phyloP scores from a whole-genome alignment of 2,797 vertebrate genomes.

The Esox lucius region DNA sequence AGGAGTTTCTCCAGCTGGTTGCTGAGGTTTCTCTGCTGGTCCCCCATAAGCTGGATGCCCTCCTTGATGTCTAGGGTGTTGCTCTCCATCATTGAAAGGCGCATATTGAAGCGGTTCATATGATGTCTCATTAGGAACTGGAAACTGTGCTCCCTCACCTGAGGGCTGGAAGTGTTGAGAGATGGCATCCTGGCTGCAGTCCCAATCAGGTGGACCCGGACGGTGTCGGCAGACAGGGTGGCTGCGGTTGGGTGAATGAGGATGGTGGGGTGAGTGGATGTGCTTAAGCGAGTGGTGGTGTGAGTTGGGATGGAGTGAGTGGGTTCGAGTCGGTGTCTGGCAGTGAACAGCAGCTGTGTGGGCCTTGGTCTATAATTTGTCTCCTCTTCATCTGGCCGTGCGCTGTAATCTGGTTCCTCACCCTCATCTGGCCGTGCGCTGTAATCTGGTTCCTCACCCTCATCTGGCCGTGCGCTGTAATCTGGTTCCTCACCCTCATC shows the following conservation, averaged over 20 bases:
- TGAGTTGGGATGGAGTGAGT: background rate
- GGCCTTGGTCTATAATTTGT: slow-evolving; percentile 20
- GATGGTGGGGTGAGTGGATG: background rate
- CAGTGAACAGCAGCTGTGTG: slow-evolving; percentile 25
- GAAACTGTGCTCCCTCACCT: slow-evolving; percentile 58
- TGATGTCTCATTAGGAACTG: slow-evolving; percentile 66
- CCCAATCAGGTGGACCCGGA: slow-evolving; percentile 35
- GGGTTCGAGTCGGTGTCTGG: background rate
- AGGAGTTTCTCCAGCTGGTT: slow-evolving; percentile 61
- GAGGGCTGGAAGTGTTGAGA: slow-evolving; percentile 56
- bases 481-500: slow-evolving; percentile 11
- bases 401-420: slow-evolving; percentile 15
- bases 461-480: slow-evolving; percentile 7
- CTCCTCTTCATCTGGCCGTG: slow-evolving; percentile 12
- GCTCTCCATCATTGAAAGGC: slow-evolving; percentile 72
- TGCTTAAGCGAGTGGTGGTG: slow-evolving; percentile 23
- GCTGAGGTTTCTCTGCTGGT: slow-evolving; percentile 59
- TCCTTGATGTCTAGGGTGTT: slow-evolving; percentile 75
- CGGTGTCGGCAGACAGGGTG: background rate
- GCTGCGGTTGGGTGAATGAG: background rate
- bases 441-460: slow-evolving; percentile 29
- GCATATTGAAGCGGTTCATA: slow-evolving; percentile 71
- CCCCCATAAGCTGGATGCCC: slow-evolving; percentile 52
- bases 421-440: slow-evolving; percentile 17
- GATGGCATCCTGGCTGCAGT: slow-evolving; percentile 43